Evolutionary conservation across 1,140 invertebrate genomes (phyloP), one percentile per base, ranked within the genome.

Genomic region (Tetragonula clypearis): DNA sequence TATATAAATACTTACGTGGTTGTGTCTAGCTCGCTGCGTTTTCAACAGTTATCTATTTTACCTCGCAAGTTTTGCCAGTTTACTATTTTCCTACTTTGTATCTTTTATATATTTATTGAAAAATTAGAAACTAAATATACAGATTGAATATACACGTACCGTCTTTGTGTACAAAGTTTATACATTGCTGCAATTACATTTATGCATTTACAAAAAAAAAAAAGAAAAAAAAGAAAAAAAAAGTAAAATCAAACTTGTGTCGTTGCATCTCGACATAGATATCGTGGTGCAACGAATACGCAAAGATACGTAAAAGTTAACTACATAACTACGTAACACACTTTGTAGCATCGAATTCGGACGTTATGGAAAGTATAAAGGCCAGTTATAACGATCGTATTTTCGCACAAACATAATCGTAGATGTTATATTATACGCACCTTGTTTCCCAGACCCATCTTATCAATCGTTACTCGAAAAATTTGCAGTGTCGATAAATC

Each of bases 371-470:
- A 35, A 21, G 11, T 4, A 66, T 4, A 66, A 68, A 1, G 11
- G 26, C 8, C 19, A 68, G 41, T 49, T 49, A 35, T 0, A 49
- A 49, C 41, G 53, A 23, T 41, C 1, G 49, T 21, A 58, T 19
- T 30, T 35, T 26, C 1, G 23, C 19, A 35, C 11, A 11, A 11
- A 35, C 8, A 66, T 35, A 68, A 68, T 35, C 1, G 9, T 41
- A 49, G 0, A 53, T 62, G 21, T 26, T 26, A 30, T 79, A 35
- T 68, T 79, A 35, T 68, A 85, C 79, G 8, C 69, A 89, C 88
- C 88, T 89, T 89, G 8, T 89, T 72, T 60, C 82, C 84, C 2
- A 81, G n/a, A 23, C 87, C 87, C 88, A 89, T 89, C 21, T 80
- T 79, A n/a, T 26, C 19, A 15, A 8, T 35, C 49, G 23, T 30